Base-by-base conservation (phyloP, 2,113 vertebrate genomes). In the Physeter macrocephalus region DNA sequence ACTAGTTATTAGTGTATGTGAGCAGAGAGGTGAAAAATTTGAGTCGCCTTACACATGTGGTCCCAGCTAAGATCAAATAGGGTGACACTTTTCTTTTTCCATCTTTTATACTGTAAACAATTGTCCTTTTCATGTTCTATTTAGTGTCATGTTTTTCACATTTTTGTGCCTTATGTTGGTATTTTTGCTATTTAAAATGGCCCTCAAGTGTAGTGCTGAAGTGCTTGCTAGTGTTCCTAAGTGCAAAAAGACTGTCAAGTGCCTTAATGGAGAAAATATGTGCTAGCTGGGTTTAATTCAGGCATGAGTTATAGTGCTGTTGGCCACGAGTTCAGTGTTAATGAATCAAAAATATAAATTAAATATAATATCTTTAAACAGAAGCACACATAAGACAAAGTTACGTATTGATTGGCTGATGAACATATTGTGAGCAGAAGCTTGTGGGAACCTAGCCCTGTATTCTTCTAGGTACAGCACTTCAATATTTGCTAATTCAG, bases 181-280 rank as follows among this genome's bases (percentile, higher is more conserved):
- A 49, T 46, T 91, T 95, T 41, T 93, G 93, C 41, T 93, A 88
- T 57, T 57, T 92, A 95, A 92, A 90, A 94, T 75, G 29, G 7
- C 81, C 77, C 18, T 59, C 27, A 71, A 85, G 46, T 77, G 20
- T 69, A 67, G n/a, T 77, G 15, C 3, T 94, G 8, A 92, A 88
- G 67, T 64, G 29, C 66, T 78, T 74, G 25, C 36, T 92, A 89
- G 64, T 91, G 27, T 77, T 86, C 27, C 86, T 69, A 92, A 87
- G 64, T 17, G 34, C 9, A 91, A 52, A 20, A 75, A 69, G 34
- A n/a, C 7, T 88, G 61, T 54, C 20, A 84, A 41, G 31, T 61
- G 31, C 34, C 52, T 91, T 85, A 90, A 83, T 3, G 27, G 43
- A 96, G 66, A 90, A 95, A 87, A 81, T 23, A 31, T 34, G 31